phyloP scores from a whole-genome alignment of 53 echinoderm and acorn worm genomes.

The Paracentrotus lividus region DNA sequence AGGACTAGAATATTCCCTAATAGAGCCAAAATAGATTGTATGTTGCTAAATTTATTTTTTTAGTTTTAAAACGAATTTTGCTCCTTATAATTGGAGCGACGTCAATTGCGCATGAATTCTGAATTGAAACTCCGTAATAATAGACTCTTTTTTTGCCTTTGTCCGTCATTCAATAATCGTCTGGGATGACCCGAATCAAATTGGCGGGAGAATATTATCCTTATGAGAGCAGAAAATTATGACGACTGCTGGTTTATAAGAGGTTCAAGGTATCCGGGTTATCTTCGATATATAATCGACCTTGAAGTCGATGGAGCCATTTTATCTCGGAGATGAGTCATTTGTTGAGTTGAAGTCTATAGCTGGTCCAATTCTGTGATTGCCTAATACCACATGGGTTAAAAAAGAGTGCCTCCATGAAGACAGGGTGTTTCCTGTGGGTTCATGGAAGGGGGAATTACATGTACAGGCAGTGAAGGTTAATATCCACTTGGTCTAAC shows the following conservation, averaged over 20 bases:
- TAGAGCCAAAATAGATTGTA: too few relatives aligned
- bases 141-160: not conserved
- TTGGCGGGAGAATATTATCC: not conserved
- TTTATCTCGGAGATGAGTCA: not conserved
- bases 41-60: too few relatives aligned
- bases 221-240: not conserved
- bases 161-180: not conserved
- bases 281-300: not conserved
- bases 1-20: too few relatives aligned
- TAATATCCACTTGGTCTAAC: too few relatives aligned
- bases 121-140: not conserved
- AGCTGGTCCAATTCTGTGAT: too few relatives aligned
- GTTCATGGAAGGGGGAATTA: too few relatives aligned
- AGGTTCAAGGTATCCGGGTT: constrained; percentile 7
- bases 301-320: not conserved
- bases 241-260: constrained; percentile 16
- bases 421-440: too few relatives aligned
- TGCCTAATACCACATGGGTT: too few relatives aligned
- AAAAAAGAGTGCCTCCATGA: too few relatives aligned
- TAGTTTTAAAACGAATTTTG: too few relatives aligned
- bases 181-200: not conserved
- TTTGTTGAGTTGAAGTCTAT: not conserved
- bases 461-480: too few relatives aligned
- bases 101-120: not conserved
- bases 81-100: too few relatives aligned